Base-by-base conservation (phyloP, 2,797 vertebrate species). In the Capromys pilorides region DNA sequence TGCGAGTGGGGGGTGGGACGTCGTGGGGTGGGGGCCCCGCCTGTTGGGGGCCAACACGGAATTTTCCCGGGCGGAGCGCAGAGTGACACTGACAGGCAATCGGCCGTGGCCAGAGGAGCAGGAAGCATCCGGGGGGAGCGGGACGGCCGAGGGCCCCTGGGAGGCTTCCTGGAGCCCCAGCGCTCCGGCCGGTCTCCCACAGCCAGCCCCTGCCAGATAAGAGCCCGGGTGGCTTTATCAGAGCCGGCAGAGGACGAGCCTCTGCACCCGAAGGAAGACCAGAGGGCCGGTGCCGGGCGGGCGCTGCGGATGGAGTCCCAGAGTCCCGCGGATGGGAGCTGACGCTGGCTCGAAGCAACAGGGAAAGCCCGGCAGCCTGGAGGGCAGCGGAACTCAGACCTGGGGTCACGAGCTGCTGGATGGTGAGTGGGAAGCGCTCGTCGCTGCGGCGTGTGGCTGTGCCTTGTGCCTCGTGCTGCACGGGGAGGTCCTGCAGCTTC, bases 41-140 rank as follows among this genome's bases (percentile, higher is more conserved):
- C 86, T 86, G 96, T 90, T 12, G 94, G 96, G 93, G 95, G 94
- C 92, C 97, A 81, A 91, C 86, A 6, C 33, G 95, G 93, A 91
- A 59, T 79, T 59, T 92, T 90, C 88, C 89, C 94, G 2, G 92
- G 88, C 91, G 6, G 94, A 59, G 84, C 91, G 77, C 64, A 3
- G 71, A 31, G 92, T 49, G 96, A 97, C 96, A 86, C 88, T 86
- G 96, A 94, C 92, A 18, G 91, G 96, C 96, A 54, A 89, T 94
- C 88, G 22, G 90, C 86, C 0, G 36, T 3, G 9, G 39, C 82
- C 92, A 93, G 93, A 88, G 95, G 78, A 1, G 90, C 88, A 41
- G 77, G 75, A 85, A 31, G 97, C 96, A 93, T 97, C 81, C 89
- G 95, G 95, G 96, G 19, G 69, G 80, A 78, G 80, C 64, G 18